Base-by-base conservation (phyloP, 1,140 invertebrate species). In the Muscidifurax raptorellus region DNA sequence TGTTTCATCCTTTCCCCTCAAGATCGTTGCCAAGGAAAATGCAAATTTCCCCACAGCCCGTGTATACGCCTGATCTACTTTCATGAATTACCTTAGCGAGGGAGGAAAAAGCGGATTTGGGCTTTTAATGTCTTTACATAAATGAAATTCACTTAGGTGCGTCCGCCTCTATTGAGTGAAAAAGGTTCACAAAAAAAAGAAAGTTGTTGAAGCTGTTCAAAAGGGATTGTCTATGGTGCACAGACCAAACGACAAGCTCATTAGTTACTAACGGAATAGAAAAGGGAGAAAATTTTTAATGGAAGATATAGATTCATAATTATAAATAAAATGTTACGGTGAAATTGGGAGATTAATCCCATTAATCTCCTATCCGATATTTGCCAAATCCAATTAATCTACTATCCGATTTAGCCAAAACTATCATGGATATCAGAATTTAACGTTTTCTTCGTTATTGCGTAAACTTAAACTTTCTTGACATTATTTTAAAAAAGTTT, bases 91-190 rank as follows among this genome's bases (percentile, higher is more conserved):
- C 71, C 47, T 40, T 40, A 9, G 28, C 4, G 22, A 12, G 25
- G 25, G 52, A 83, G 36, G 12, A 72, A 52, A 78, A 79, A 77
- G 40, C 10, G 36, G 66, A 69, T 36, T 83, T 36, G 25, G 18
- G 27, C 40, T 83, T 59, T 83, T 83, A 83, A 83, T 83, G 66
- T 83, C 25, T 78, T 83, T 83, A 59, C 59, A 72, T 79, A 83
- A 83, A 83, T 83, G 78, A 83, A 79, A 83, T 78, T 77, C 44
- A 32, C 27, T 71, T 83, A 59, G 76, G 18, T 32, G 32, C 59
- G 47, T 64, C n/a, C 18, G 18, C 22, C 5, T 7, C 32, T 25
- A 1, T 1, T 12, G 13, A n/a, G 18, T 5, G 28, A 32, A 27
- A 22, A 67, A n/a, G 36, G 4, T 27, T 6, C 27, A 28, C 12